Base-by-base conservation (phyloP, 2,797 vertebrate genomes). In the Tolypeutes matacus region DNA sequence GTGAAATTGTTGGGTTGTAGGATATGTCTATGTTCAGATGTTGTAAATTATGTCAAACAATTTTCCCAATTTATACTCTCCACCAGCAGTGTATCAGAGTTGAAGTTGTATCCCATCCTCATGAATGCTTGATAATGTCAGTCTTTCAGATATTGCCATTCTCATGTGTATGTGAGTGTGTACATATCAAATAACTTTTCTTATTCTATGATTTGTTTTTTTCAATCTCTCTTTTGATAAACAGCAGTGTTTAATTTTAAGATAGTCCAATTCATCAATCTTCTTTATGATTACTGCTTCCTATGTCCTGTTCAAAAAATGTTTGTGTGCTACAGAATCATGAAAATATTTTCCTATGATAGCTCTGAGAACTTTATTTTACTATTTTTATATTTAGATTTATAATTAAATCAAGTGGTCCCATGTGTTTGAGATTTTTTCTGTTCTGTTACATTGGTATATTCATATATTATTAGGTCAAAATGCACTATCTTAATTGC, bases 301-400 rank as follows among this genome's bases (percentile, higher is more conserved):
- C 53, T 53, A 23, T 82, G 46, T 31, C 39, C 36, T 89, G 34
- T 83, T 78, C 36, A 77, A 60, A 56, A 84, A 56, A 15, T 20
- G 2, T 84, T 92, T 84, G 36, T 25, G 17, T 53, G 17, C 31
- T 89, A 29, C 31, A 78, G 46, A 70, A 13, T 77, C 36, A 78
- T 84, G 46, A 31, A 64, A 89, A 31, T 84, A 56, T 25, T 89
- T 92, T 89, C 17, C 51, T 78, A 8, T 76, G 69, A 87, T 60
- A 53, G 36, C 69, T 46, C 7, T 7, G 84, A 70, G 17, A 83
- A 36, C 42, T 78, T 62, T 34, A 5, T 60, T n/a, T 2, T 12
- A 51, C 51, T 78, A 70, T 17, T 82, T 82, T 34, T 87, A n/a
- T 76, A 77, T 64, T 69, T 83, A 89, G 17, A 46, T 70, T 7